Percentiles rank a stretch among this genome's conserved stretches.
Evolutionary conservation across 1,140 invertebrate genomes (phyloP).

Genomic region (Hesperophylax magnus): DNA sequence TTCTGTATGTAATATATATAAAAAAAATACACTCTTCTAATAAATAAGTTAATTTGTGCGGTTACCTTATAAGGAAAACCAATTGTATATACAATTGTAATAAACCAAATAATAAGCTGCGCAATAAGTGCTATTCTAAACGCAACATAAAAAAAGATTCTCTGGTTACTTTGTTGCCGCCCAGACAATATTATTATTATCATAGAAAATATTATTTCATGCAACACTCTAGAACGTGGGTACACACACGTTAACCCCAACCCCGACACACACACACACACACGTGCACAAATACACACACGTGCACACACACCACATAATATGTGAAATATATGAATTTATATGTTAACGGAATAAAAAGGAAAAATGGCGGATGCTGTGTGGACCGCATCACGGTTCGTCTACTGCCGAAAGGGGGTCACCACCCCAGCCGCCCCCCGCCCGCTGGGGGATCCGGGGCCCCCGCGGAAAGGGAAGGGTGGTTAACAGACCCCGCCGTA

Average conservation of each 20-base stretch:
- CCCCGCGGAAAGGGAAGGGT: not conserved
- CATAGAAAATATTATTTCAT: constrained; percentile 23
- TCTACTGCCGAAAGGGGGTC: constrained; percentile 14
- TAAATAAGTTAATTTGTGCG: too few species aligned
- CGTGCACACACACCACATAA: not conserved
- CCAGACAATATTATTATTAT: too few species aligned
- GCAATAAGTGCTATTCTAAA: not conserved
- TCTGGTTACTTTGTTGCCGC: not conserved
- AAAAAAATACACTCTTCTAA: too few species aligned
- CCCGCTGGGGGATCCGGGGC: not conserved
- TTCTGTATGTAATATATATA: too few species aligned
- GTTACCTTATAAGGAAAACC: too few species aligned
- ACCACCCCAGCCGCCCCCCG: not conserved
- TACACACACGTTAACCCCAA: not conserved
- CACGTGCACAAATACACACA: not conserved
- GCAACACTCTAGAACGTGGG: constrained; percentile 1
- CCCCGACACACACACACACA: not conserved
- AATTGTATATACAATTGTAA: too few species aligned
- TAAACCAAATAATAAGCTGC: not conserved
- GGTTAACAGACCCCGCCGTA: not conserved
- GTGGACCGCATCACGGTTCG: constrained; percentile 37
- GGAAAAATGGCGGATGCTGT: constrained; percentile 33
- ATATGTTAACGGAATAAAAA: constrained; percentile 23
- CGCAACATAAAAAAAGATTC: not conserved
- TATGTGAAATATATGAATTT: too few species aligned